Evolutionary conservation across 2,113 vertebrate species (phyloP).

Genomic region (Colinus virginianus): DNA sequence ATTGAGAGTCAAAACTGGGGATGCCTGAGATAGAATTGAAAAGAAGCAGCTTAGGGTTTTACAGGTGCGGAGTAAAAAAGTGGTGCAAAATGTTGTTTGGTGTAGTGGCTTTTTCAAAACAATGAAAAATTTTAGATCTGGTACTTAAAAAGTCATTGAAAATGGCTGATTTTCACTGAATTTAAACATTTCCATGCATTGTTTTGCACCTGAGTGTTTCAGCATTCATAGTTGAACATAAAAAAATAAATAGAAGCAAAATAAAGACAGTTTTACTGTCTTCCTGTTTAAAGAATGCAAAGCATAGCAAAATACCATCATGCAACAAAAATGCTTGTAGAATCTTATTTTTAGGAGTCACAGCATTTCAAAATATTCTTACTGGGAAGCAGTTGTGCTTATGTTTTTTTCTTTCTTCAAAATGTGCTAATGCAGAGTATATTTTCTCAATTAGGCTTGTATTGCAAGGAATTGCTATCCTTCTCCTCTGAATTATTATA

Average conservation of each 20-base stretch:
- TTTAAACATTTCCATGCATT: background rate
- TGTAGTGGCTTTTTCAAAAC: background rate
- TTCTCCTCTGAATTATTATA: constrained; percentile 98
- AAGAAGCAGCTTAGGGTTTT: background rate
- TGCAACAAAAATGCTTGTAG: background rate
- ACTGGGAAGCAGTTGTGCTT: background rate
- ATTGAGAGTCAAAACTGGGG: background rate
- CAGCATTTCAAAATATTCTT: background rate
- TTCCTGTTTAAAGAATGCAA: background rate
- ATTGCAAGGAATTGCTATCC: constrained; percentile 96
- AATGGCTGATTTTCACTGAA: accelerated
- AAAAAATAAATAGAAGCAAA: background rate
- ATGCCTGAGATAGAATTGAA: background rate
- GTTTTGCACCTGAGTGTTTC: background rate
- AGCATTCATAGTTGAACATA: background rate
- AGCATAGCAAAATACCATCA: background rate
- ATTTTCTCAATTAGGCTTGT: constrained; percentile 86
- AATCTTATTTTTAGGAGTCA: background rate
- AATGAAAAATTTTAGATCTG: background rate
- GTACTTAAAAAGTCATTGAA: background rate
- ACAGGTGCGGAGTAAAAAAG: background rate
- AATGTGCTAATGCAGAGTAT: background rate
- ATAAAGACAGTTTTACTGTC: background rate
- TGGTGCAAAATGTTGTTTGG: background rate
- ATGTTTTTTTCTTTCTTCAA: background rate